These are phyloP conservation scores for Orthosia gothica DNA, from an alignment of 2,888 invertebrate species.

Conservation along the genomic window DNA sequence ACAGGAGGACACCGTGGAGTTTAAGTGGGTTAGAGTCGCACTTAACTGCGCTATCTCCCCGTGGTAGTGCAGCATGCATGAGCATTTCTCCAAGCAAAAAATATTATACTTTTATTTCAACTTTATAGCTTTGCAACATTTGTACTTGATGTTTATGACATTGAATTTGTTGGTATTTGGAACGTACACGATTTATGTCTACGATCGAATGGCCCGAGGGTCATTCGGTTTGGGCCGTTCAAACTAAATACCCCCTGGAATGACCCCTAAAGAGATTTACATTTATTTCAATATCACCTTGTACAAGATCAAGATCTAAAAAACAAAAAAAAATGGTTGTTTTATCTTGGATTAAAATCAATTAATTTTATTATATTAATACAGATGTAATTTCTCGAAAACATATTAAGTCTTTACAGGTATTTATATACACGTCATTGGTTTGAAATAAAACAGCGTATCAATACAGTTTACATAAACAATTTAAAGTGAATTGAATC, in stretches of 20 bases:
- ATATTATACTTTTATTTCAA: no score
- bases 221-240: neutral
- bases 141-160: no score
- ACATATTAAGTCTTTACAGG: neutral
- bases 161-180: no score
- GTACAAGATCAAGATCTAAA: neutral
- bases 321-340: no score
- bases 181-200: neutral
- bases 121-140: no score
- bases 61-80: no score
- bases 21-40: no score
- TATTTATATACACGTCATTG: conserved; percentile 7
- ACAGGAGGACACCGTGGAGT: no score
- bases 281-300: neutral
- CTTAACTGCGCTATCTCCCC: no score
- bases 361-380: neutral
- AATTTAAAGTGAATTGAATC: conserved; percentile 1
- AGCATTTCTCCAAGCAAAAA: no score
- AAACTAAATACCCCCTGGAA: neutral
- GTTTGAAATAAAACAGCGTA: conserved; percentile 3
- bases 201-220: neutral
- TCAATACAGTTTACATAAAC: conserved; percentile 3
- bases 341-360: neutral
- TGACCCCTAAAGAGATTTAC: no score
- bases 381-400: neutral